Percentiles rank a stretch among this genome's conserved stretches.
phyloP scores from a whole-genome alignment of 2,888 invertebrate genomes.

The Scaptomyza reducta region DNA sequence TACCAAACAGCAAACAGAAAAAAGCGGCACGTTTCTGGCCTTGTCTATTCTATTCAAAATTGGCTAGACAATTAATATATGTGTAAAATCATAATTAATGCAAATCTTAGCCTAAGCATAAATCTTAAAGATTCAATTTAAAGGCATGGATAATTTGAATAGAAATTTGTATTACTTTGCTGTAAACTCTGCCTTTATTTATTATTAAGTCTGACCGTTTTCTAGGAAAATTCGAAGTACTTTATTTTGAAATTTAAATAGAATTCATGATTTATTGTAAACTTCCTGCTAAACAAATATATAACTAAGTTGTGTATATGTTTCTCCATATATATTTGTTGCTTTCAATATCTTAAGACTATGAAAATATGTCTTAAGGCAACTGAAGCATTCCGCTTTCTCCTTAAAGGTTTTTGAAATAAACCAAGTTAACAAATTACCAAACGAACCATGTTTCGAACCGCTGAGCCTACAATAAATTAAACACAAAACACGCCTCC shows the following conservation, averaged over 20 bases:
- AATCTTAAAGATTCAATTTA: not conserved
- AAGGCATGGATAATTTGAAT: too few species aligned
- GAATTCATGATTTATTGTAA: too few species aligned
- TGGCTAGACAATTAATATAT: not conserved
- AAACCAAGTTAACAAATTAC: slow-evolving; percentile 37
- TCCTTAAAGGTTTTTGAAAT: not conserved
- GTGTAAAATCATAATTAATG: not conserved
- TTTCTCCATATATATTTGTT: too few species aligned
- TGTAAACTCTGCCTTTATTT: too few species aligned
- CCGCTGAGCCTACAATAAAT: slow-evolving; percentile 19
- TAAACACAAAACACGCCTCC: slow-evolving; percentile 28
- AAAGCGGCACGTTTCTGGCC: not conserved
- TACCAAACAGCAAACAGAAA: slow-evolving; percentile 4
- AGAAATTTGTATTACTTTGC: too few species aligned
- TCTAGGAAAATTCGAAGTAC: too few species aligned
- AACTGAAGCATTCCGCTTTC: not conserved
- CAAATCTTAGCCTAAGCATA: too few species aligned
- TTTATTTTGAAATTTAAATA: too few species aligned
- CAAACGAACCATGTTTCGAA: slow-evolving; percentile 43
- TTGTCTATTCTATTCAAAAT: slow-evolving; percentile 4
- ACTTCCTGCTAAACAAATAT: too few species aligned
- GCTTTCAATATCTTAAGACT: too few species aligned
- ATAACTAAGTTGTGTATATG: too few species aligned
- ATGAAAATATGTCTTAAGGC: not conserved
- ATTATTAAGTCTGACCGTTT: too few species aligned